A percentile compares a stretch with the other conserved stretches of the same genome.
These are phyloP conservation scores for Gouania willdenowi DNA, from an alignment of 2,797 vertebrate genomes.

Conservation along the genomic window DNA sequence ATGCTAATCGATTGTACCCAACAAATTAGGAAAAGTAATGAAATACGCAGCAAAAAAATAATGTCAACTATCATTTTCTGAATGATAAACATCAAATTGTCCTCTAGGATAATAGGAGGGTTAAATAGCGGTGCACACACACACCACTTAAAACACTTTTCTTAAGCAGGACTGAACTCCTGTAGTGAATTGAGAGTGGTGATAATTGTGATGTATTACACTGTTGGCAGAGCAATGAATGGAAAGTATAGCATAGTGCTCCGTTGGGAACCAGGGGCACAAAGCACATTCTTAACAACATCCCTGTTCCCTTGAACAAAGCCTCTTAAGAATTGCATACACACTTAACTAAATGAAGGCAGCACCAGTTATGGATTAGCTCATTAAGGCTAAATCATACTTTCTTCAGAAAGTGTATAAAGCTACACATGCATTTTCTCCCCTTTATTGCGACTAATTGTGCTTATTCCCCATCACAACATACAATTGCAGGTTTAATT, in stretches of 20 bases:
- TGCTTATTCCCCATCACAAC: constrained; percentile 6
- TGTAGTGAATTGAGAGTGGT: constrained; percentile 8
- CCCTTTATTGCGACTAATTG: background rate
- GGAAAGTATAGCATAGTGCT: constrained; percentile 24
- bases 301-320: constrained; percentile 11
- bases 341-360: constrained; percentile 37
- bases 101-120: too few relatives aligned
- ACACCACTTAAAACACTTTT: constrained; percentile 5
- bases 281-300: constrained; percentile 27
- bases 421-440: background rate
- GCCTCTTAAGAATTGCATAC: constrained; percentile 8
- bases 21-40: too few relatives aligned
- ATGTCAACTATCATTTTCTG: too few relatives aligned
- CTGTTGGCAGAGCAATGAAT: constrained; percentile 12
- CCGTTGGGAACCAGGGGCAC: constrained; percentile 10
- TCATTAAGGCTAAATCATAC: constrained; percentile 8
- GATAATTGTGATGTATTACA: constrained; percentile 42
- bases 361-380: constrained; percentile 26
- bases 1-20: too few relatives aligned
- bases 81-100: too few relatives aligned
- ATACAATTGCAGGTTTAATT: background rate
- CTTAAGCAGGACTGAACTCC: constrained; percentile 17
- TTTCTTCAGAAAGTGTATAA: constrained; percentile 12
- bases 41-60: too few relatives aligned
- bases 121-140: too few relatives aligned